Conservation (phyloP, 2,888 invertebrate species). For the Rapana venosa region DNA sequence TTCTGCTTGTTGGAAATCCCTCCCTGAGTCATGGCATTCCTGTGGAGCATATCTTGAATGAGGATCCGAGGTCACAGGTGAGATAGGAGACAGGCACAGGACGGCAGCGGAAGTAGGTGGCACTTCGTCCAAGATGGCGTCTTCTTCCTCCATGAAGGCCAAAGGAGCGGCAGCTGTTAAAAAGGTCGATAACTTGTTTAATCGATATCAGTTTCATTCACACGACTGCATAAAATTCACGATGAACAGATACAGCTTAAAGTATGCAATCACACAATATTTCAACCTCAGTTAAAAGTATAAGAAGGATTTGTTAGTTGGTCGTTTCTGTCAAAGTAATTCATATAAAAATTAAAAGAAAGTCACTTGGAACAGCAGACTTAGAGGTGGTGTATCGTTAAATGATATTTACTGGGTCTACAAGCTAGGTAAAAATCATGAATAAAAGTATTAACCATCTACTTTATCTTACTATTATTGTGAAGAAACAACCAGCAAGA, state of each 20-base stretch:
- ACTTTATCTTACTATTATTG: too few species aligned
- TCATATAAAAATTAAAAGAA: not conserved
- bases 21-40: not conserved
- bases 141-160: constrained; percentile 31
- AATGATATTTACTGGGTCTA: too few species aligned
- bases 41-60: not conserved
- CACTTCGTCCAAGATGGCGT: not conserved
- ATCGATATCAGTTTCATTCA: not conserved
- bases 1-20: not conserved
- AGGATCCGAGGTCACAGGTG: not conserved
- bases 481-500: too few species aligned
- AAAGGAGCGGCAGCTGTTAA: constrained; percentile 13
- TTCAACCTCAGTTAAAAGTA: not conserved
- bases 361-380: not conserved
- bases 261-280: not conserved
- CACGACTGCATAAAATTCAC: not conserved
- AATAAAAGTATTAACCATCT: too few species aligned
- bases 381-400: too few species aligned
- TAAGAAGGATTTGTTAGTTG: not conserved
- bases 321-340: not conserved
- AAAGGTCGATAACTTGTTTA: too few species aligned
- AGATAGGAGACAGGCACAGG: not conserved
- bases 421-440: too few species aligned
- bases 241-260: not conserved
- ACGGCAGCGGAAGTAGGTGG: not conserved